These are phyloP conservation scores for Trichacis sp. DNA, from an alignment of 2,888 invertebrate genomes.

Conservation along the genomic window DNA sequence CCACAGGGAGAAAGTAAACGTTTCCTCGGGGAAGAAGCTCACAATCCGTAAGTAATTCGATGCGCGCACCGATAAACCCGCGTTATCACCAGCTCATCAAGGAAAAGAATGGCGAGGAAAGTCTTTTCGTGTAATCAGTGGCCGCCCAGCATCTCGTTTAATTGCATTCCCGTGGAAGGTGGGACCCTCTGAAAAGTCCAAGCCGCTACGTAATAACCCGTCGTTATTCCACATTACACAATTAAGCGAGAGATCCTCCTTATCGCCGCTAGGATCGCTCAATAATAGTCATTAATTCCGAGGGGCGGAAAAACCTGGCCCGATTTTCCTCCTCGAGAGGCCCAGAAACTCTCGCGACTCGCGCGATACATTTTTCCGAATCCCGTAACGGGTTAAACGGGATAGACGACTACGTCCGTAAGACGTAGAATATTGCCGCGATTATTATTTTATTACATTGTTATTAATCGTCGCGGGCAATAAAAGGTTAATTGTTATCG, in stretches of 20 bases:
- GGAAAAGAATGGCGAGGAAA: conserved; percentile 23
- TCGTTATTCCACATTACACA: conserved; percentile 32
- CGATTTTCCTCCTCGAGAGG: conserved; percentile 17
- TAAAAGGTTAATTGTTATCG: conserved; percentile 6
- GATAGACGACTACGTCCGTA: conserved; percentile 56
- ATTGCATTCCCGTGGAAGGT: conserved; percentile 24
- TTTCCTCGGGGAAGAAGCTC: background rate
- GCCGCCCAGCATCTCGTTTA: conserved; percentile 20
- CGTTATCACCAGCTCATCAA: conserved; percentile 35
- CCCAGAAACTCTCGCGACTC: conserved; percentile 14
- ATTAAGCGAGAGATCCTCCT: conserved; percentile 22
- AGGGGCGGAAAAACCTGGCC: background rate
- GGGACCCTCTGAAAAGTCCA: conserved; percentile 22
- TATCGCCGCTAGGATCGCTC: conserved; percentile 27
- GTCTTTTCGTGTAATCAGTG: conserved; percentile 30
- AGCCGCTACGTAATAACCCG: conserved; percentile 17
- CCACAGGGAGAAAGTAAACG: background rate
- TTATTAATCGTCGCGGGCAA: conserved; percentile 1
- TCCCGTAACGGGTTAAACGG: conserved; percentile 59
- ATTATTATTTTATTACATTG: conserved; percentile 5
- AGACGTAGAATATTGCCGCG: conserved; percentile 10
- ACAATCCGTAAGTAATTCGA: background rate
- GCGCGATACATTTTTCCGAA: conserved; percentile 46
- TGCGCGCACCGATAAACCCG: background rate
- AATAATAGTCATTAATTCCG: conserved; percentile 23